Base-by-base conservation (phyloP, 2,888 invertebrate genomes). In the Elmis aenea region DNA sequence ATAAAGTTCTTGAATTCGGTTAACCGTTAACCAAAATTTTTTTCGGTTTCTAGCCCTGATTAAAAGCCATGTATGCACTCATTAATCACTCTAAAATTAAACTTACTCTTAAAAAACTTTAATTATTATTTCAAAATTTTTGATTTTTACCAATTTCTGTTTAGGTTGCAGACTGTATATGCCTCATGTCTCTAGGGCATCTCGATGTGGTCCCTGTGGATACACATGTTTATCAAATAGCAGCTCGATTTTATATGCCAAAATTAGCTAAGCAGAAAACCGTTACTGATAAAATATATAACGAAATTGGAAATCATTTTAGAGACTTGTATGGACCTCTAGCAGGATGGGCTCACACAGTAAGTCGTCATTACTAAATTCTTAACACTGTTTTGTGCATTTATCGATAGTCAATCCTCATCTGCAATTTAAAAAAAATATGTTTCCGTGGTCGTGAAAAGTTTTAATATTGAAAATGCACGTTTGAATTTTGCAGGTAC, bases 261-360 rank as follows among this genome's bases (percentile, higher is more conserved):
- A 81, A 85, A 57, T 67, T 93, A 28, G 68, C 71, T 22, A 76
- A 76, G 16, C 76, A 79, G 43, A 92, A 92, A 63, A 80, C 77
- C 23, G 79, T 94, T 1, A 91, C 88, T 0, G 81, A 84, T 11
- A 84, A 81, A 64, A 75, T 88, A 52, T 93, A 95, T 64, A 71
- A 77, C n/a, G 85, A 92, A 69, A 88, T 96, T 45, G 87, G 87
- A 2, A 78, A 81, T 42, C 76, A 83, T 65, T 91, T 94, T 60
- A 73, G 90, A 48, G 61, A 71, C 27, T 61, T 91, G 3, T 94
- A 89, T 73, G 94, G 94, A 2, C 77, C 82, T 16, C 75, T 83
- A 61, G 92, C 94, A 9, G 95, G 95, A 6, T 95, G 95, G 95
- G 91, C 95, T 6, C 95, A 95, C 65, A 85, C 92, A 29, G 89